Conservation (phyloP, 2,888 invertebrate species). For the Chrysopilus asiliformis region DNA sequence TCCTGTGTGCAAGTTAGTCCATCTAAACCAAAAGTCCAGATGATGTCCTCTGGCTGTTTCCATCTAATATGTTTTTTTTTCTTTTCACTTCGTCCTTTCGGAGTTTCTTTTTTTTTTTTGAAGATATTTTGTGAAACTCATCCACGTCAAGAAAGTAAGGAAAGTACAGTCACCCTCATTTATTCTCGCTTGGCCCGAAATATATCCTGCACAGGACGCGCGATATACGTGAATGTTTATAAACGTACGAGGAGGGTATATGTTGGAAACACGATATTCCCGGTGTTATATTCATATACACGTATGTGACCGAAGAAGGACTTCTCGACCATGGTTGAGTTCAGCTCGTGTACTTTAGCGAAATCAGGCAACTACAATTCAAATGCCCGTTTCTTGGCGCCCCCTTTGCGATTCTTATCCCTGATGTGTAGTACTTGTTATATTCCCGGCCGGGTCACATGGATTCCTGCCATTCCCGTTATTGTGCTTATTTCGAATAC, state of each 20-base stretch:
- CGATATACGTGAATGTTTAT: no score
- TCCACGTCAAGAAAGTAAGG: slow-evolving; percentile 6
- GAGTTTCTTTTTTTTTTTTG: no score
- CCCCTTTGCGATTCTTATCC: background rate
- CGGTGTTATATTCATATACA: no score
- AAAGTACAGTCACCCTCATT: slow-evolving; percentile 12
- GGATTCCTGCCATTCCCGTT: slow-evolving; percentile 25
- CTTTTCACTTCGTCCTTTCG: no score
- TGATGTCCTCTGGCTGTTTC: background rate
- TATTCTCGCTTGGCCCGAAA: slow-evolving; percentile 13
- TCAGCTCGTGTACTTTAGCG: no score
- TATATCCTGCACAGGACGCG: no score
- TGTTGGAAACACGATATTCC: no score
- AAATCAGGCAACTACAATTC: background rate
- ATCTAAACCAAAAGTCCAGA: background rate
- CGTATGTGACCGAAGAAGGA: no score
- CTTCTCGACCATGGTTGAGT: no score
- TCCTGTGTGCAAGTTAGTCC: no score
- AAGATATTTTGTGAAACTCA: background rate
- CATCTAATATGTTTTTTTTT: no score
- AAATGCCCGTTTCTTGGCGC: background rate
- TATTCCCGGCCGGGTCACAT: slow-evolving; percentile 4
- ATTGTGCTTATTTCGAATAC: slow-evolving; percentile 23
- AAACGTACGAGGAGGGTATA: no score
- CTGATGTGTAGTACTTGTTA: slow-evolving; percentile 9